These are phyloP conservation scores for Odontophorus gujanensis DNA, from an alignment of 2,113 vertebrate species.

Conservation along the genomic window DNA sequence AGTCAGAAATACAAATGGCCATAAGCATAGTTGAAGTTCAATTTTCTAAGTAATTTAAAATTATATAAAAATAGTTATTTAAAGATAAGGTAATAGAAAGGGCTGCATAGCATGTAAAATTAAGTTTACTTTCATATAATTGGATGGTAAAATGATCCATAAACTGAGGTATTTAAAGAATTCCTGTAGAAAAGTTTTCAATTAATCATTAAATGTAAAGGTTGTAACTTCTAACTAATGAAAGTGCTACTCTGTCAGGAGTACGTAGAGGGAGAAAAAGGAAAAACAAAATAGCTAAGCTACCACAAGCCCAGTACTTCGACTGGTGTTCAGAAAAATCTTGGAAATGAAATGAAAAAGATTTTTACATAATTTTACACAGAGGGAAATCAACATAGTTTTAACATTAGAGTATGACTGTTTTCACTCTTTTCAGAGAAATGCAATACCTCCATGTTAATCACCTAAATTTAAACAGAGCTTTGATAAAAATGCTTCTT, in stretches of 20 bases:
- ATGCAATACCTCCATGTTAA: not conserved
- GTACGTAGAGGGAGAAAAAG: accelerated
- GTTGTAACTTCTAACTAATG: not conserved
- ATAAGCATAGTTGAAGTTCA: not conserved
- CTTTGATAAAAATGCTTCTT: not conserved
- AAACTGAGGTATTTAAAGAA: not conserved
- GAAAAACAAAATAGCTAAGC: not conserved
- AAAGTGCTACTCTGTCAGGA: not conserved
- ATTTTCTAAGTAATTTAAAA: not conserved
- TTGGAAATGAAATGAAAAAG: not conserved
- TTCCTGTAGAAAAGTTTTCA: not conserved
- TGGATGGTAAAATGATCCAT: not conserved
- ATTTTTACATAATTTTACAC: not conserved
- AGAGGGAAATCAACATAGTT: not conserved
- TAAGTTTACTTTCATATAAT: not conserved
- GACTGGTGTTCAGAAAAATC: not conserved
- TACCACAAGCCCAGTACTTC: not conserved
- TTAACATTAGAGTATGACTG: not conserved
- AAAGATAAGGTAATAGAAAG: not conserved
- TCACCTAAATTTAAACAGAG: not conserved
- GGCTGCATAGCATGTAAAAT: not conserved
- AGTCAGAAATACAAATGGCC: not conserved
- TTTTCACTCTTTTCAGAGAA: not conserved
- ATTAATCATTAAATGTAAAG: not conserved
- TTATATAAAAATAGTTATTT: not conserved